Base-by-base conservation (phyloP, 2,113 vertebrate species). In the Cochlearius cochlearius region DNA sequence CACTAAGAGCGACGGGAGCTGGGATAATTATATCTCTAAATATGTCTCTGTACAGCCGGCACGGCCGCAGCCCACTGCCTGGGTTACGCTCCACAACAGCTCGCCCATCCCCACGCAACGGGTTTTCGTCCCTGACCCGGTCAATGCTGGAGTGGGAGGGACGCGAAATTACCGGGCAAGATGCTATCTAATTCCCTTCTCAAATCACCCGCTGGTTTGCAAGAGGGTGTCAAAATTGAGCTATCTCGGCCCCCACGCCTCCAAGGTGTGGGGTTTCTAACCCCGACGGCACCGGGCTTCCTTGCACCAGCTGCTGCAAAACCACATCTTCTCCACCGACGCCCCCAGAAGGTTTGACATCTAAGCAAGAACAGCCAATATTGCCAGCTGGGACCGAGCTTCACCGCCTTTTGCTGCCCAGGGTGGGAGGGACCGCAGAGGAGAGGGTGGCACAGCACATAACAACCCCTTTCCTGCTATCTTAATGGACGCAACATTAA, bases 191-290 rank as follows among this genome's bases (percentile, higher is more conserved):
- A 63, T 4, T 50, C 49, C 53, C 52, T 55, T 45, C 72, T 47
- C 30, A 16, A 22, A 67, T 26, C 53, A 32, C 3, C 52, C 2
- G 0, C 23, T 52, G 32, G 15, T 29, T 52, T 7, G 12, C 12
- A 25, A 38, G 49, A 67, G 63, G 5, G 11, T 12, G 32, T 10
- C 23, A 55, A 7, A 36, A 12, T 0, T 2, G 50, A 56, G 39
- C 30, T 2, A 0, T 7, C 50, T 15, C 2, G 0, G 27, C n/a
- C 17, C 34, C 27, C 15, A 3, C 0, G 0, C 59, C 64, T 53
- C 18, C 2, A 2, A 38, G 8, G 21, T 7, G 15, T 2, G 41
- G 45, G 47, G 9, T 75, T 49, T 21, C 49, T 19, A 59, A 50
- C 23, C 26, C 62, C 2, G 0, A 7, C 1, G 0, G 66, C 66